These are phyloP conservation scores for Drepanosiphum platanoidis DNA, from an alignment of 2,888 invertebrate species.

Conservation along the genomic window DNA sequence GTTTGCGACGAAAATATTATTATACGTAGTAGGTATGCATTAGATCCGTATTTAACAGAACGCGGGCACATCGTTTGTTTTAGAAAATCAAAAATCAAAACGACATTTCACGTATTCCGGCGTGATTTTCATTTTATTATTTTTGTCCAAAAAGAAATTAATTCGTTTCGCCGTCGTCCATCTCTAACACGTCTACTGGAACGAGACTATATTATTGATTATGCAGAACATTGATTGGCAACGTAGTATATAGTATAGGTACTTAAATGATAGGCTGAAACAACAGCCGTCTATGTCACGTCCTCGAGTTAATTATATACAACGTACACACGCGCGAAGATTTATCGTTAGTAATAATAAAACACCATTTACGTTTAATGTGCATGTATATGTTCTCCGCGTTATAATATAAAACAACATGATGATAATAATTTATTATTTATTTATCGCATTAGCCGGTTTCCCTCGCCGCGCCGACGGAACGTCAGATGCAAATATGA, in stretches of 20 bases:
- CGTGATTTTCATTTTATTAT: too few relatives aligned
- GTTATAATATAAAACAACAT: neutral
- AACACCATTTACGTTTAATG: neutral
- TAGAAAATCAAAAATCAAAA: too few relatives aligned
- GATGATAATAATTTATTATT: too few relatives aligned
- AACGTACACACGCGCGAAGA: constrained; percentile 1
- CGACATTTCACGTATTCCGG: too few relatives aligned
- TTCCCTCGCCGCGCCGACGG: neutral
- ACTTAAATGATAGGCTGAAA: neutral
- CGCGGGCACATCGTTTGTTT: too few relatives aligned
- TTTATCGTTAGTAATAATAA: neutral
- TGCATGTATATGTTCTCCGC: neutral
- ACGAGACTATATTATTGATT: neutral
- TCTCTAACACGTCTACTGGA: neutral
- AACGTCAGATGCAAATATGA: too few relatives aligned
- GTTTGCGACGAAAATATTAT: too few relatives aligned
- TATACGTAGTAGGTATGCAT: too few relatives aligned
- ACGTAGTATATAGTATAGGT: neutral
- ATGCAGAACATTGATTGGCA: neutral
- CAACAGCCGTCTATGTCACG: neutral
- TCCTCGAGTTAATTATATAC: neutral
- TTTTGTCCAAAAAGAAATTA: too few relatives aligned
- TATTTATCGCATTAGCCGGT: neutral
- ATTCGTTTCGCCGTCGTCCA: too few relatives aligned
- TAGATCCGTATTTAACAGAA: too few relatives aligned